These are phyloP conservation scores for Coenobita brevimanus DNA, from an alignment of 1,140 invertebrate species.

Conservation along the genomic window DNA sequence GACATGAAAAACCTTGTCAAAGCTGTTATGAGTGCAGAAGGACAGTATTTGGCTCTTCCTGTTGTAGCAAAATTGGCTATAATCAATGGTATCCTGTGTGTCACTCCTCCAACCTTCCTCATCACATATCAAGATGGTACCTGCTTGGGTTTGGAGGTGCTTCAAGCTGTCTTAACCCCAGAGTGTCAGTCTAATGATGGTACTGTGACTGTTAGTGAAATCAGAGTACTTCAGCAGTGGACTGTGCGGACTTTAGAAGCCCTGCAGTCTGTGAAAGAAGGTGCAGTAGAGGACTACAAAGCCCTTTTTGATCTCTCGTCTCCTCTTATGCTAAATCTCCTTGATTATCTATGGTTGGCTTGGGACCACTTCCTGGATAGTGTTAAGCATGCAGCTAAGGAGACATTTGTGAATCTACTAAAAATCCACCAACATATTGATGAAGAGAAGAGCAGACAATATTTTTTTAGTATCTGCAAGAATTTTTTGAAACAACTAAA, in stretches of 20 bases:
- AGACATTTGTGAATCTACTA: slow-evolving; percentile 47
- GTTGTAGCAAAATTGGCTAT: slow-evolving; percentile 43
- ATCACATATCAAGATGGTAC: not conserved
- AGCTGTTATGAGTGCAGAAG: slow-evolving; percentile 12
- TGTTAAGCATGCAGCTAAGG: slow-evolving; percentile 45
- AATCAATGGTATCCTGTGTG: slow-evolving; percentile 50
- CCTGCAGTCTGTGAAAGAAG: not conserved
- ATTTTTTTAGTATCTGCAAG: slow-evolving; percentile 34
- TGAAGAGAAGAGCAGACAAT: slow-evolving; percentile 12
- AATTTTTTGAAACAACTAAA: slow-evolving; percentile 26
- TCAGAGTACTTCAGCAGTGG: slow-evolving; percentile 51
- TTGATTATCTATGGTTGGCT: slow-evolving; percentile 48
- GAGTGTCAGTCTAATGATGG: slow-evolving; percentile 40
- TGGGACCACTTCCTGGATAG: slow-evolving; percentile 62
- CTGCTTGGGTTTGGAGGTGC: slow-evolving; percentile 27
- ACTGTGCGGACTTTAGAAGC: slow-evolving; percentile 51
- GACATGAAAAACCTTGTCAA: not conserved
- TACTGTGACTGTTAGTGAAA: slow-evolving; percentile 31
- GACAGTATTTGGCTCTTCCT: slow-evolving; percentile 24
- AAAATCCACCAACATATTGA: slow-evolving; percentile 24
- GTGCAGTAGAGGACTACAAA: not conserved
- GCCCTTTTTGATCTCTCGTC: not conserved
- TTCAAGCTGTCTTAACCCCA: slow-evolving; percentile 35
- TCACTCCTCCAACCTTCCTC: slow-evolving; percentile 18
- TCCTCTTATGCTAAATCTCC: slow-evolving; percentile 5